Evolutionary conservation across 1,140 invertebrate species (phyloP).

Genomic region (Heterodera schachtii): DNA sequence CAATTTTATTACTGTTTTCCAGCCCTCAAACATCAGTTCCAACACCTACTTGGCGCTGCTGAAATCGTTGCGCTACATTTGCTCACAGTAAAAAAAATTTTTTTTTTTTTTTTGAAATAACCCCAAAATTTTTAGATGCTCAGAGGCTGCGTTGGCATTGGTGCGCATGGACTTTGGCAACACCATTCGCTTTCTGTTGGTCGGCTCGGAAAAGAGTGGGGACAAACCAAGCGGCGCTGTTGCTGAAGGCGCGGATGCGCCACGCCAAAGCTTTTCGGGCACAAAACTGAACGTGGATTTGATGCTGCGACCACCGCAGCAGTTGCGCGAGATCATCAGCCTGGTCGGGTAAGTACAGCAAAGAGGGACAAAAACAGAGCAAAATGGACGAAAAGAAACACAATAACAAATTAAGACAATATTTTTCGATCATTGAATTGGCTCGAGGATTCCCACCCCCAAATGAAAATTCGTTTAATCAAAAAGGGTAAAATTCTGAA

Average conservation of each 20-base stretch:
- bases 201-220: constrained; percentile 49
- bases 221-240: not conserved
- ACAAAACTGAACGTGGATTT: constrained; percentile 38
- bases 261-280: not conserved
- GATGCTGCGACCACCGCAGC: constrained; percentile 51
- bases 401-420: too few relatives aligned
- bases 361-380: too few relatives aligned
- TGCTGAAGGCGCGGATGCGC: not conserved
- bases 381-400: too few relatives aligned
- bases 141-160: constrained; percentile 56
- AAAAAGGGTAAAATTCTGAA: too few relatives aligned
- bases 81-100: constrained; percentile 22
- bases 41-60: constrained; percentile 56
- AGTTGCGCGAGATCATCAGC: constrained; percentile 56
- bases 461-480: too few relatives aligned
- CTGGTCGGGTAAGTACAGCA: constrained; percentile 48
- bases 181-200: constrained; percentile 56
- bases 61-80: constrained; percentile 58
- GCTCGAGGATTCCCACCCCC: too few relatives aligned
- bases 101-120: not conserved
- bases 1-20: constrained; percentile 40
- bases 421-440: too few relatives aligned
- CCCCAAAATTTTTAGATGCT: constrained; percentile 31
- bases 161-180: constrained; percentile 52
- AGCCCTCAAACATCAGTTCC: constrained; percentile 54